Conservation (phyloP, 1,140 invertebrate species). For the Macrobrachium nipponense region DNA sequence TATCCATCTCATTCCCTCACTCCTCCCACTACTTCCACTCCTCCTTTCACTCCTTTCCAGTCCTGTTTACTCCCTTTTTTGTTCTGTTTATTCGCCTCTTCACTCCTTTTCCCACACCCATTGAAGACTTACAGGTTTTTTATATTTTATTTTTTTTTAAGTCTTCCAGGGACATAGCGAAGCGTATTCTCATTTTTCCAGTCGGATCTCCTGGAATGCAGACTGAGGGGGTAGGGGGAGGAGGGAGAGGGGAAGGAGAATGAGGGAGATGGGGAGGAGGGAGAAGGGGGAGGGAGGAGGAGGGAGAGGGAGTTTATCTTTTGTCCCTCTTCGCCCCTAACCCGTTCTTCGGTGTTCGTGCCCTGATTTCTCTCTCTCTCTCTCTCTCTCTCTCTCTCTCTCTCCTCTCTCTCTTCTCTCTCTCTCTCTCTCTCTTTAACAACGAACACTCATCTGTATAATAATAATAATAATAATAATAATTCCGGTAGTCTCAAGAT, state of each 20-base stretch:
- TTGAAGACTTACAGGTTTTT: not conserved
- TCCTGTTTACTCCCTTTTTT: not conserved
- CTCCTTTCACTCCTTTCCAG: not conserved
- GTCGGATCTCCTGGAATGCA: not conserved
- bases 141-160: not conserved
- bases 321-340: not conserved
- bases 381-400: not conserved
- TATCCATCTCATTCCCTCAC: not conserved
- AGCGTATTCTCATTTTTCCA: too few species aligned
- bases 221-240: not conserved
- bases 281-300: not conserved
- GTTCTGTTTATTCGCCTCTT: not conserved
- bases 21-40: not conserved
- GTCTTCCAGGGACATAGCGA: too few species aligned
- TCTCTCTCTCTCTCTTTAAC: too few species aligned
- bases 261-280: not conserved
- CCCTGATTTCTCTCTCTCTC: not conserved
- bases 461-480: too few species aligned
- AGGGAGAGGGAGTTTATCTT: not conserved
- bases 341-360: not conserved
- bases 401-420: too few species aligned
- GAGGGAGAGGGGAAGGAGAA: not conserved
- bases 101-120: not conserved
- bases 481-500: too few species aligned
- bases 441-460: too few species aligned